Evolutionary conservation across 2,888 invertebrate genomes (phyloP), one percentile per base, ranked within the genome.

Genomic region (Chrysomela aeneicollis): DNA sequence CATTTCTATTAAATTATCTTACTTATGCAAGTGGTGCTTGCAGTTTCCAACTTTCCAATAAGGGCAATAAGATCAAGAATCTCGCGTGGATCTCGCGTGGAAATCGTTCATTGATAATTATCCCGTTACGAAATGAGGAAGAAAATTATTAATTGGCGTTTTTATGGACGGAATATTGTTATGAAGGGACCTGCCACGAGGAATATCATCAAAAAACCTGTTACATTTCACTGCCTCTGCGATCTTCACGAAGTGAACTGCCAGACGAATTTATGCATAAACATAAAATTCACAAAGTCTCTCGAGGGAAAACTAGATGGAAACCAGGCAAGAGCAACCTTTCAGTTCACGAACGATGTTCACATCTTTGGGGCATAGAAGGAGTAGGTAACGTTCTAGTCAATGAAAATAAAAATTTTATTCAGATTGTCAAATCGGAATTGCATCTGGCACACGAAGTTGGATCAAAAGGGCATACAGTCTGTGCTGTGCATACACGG

Each of bases 261-360:
- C 42, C 35, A 35, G 35, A 35, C 35, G 15, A 42, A 42, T 42
- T 42, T 42, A 42, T 42, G 42, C 42, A 42, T 42, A 42, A 42
- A 42, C 42, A 42, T 42, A 42, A 42, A 42, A 42, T 15, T 15
- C 15, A 15, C 42, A 15, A 42, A 15, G 42, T 15, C 8, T n/a
- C 42, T 42, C 42, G 42, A 42, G 42, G 42, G 15, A 4, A 15
- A 42, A 42, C 42, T 42, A 12, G 15, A 42, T 42, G 15, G 15
- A 42, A 42, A 42, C 3, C 42, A 10, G 12, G 15, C 42, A 15
- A 42, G 15, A 15, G 42, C 42, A 8, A 42, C n/a, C 15, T 15
- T 35, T 35, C 35, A 35, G n/a, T 15, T 15, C n/a, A 42, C 42
- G 12, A 42, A 42, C 42, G 42, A n/a, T 42, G 4, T 42, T 8